Conservation (phyloP, 1,140 invertebrate species). For the Drosophila fuyamai region DNA sequence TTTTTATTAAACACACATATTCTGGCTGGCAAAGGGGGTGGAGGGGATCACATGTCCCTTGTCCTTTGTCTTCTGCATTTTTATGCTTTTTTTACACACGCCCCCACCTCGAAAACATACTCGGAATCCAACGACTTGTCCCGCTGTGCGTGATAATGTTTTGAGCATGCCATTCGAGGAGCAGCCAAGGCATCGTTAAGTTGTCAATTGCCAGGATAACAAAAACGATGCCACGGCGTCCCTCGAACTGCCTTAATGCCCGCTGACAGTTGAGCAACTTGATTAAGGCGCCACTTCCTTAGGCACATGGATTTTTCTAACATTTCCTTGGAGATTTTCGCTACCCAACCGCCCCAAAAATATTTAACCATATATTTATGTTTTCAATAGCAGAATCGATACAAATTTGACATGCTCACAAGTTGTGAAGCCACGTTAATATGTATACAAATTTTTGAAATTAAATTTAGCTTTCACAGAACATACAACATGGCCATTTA, state of each 20-base stretch:
- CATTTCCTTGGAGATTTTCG: neutral
- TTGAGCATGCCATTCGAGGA: constrained; percentile 50
- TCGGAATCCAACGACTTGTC: constrained; percentile 16
- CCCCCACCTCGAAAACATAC: neutral
- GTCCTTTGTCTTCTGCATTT: constrained; percentile 53
- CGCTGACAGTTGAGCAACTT: constrained; percentile 16
- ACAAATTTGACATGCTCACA: too few relatives aligned
- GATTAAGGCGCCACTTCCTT: constrained; percentile 6
- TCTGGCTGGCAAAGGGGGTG: neutral
- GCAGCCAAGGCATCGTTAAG: constrained; percentile 45
- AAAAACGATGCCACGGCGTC: constrained; percentile 8
- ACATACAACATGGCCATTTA: neutral
- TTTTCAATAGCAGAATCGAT: too few relatives aligned
- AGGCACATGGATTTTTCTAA: neutral
- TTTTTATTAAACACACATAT: constrained; percentile 61
- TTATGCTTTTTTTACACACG: constrained; percentile 36
- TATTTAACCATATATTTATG: too few relatives aligned
- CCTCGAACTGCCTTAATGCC: neutral
- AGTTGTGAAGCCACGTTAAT: neutral
- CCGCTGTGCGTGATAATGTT: constrained; percentile 56
- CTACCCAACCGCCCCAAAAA: too few relatives aligned
- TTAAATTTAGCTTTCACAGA: too few relatives aligned
- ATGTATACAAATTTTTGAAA: too few relatives aligned
- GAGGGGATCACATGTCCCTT: constrained; percentile 36
- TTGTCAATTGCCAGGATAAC: constrained; percentile 57